These are phyloP conservation scores for Drosophila fungiperda DNA, from an alignment of 2,888 invertebrate species.

Conservation along the genomic window DNA sequence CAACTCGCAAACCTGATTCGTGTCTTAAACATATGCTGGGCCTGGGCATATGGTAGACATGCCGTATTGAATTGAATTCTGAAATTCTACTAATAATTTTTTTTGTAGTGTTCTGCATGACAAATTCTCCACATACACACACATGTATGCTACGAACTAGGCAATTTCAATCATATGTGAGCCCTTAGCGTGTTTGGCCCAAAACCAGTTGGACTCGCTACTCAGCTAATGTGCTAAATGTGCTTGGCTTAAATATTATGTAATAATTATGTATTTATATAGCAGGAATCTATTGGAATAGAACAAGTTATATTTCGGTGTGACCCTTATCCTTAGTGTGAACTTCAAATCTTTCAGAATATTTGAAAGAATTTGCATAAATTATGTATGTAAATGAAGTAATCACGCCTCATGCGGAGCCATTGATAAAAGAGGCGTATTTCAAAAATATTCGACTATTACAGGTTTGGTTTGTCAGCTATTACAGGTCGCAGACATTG, in stretches of 20 bases:
- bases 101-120: slow-evolving; percentile 31
- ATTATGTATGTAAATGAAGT: slow-evolving; percentile 3
- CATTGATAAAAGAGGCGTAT: slow-evolving; percentile 22
- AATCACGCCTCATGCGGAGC: slow-evolving; percentile 3
- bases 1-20: slow-evolving; percentile 66
- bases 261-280: slow-evolving; percentile 2
- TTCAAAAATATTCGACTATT: neutral
- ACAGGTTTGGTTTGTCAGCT: slow-evolving; percentile 4
- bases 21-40: slow-evolving; percentile 45
- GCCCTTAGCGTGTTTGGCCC: slow-evolving; percentile 8
- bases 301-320: slow-evolving; percentile 42
- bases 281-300: slow-evolving; percentile 25
- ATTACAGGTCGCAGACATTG: slow-evolving; percentile 34
- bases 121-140: slow-evolving; percentile 14
- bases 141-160: neutral
- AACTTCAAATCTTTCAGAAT: slow-evolving; percentile 30
- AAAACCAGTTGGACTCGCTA: slow-evolving; percentile 24
- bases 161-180: slow-evolving; percentile 5
- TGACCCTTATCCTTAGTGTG: slow-evolving; percentile 17
- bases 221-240: neutral
- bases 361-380: slow-evolving; percentile 9
- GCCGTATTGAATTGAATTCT: slow-evolving; percentile 37
- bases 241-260: neutral
- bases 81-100: slow-evolving; percentile 50
- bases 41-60: slow-evolving; percentile 25